A percentile compares a stretch with the other conserved stretches of the same genome.
Evolutionary conservation across 2,888 invertebrate species (phyloP).

Genomic region (Acanthosoma haemorrhoidale): DNA sequence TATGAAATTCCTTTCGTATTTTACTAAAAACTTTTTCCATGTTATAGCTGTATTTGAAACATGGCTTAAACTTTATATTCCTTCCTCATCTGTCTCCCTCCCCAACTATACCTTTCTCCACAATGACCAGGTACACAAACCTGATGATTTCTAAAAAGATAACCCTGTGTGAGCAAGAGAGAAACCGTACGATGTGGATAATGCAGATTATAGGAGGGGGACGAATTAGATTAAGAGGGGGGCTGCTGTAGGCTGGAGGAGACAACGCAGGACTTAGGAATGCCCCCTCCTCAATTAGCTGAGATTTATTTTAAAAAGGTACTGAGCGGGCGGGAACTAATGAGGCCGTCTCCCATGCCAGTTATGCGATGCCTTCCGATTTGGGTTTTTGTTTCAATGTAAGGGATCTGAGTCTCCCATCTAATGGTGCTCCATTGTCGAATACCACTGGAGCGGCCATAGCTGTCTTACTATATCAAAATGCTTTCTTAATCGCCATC

Average conservation of each 20-base stretch:
- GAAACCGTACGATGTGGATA: no score
- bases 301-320: slow-evolving; percentile 17
- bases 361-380: slow-evolving; percentile 13
- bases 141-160: no score
- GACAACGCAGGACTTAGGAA: neutral
- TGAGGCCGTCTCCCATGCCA: slow-evolving; percentile 14
- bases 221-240: slow-evolving; percentile 1
- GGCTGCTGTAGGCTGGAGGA: neutral
- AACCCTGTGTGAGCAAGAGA: no score
- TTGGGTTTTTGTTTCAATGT: slow-evolving; percentile 6
- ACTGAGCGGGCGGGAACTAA: neutral
- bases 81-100: no score
- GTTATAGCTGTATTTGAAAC: no score
- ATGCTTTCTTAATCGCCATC: no score
- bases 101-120: no score
- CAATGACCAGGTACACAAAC: no score
- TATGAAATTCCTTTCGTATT: no score
- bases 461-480: no score
- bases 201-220: neutral
- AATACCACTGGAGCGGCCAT: neutral
- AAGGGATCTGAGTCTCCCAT: neutral
- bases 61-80: no score
- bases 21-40: no score
- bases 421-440: neutral
- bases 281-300: slow-evolving; percentile 10